Base-by-base conservation (phyloP, 2,113 vertebrate genomes). In the Ophiodon elongatus region DNA sequence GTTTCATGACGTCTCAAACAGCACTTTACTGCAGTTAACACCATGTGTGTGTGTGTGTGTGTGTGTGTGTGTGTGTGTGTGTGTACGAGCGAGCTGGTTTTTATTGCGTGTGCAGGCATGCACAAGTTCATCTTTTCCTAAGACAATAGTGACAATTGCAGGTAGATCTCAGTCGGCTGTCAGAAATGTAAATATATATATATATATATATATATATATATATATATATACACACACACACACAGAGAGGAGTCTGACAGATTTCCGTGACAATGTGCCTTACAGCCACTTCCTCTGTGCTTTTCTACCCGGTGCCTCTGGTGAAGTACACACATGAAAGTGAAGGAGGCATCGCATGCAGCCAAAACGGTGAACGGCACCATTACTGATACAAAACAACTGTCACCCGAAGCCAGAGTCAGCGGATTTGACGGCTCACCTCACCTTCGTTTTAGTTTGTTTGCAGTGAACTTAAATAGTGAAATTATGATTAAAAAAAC, bases 261-360 rank as follows among this genome's bases (percentile, higher is more conserved):
- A 84, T 89, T 88, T 82, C 91, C 78, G 79, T 89, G 92, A 91
- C 92, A 89, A 83, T 85, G 85, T 82, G 85, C 86, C 85, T 92
- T 57, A 84, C 74, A 89, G 89, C 77, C 77, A 78, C 85, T 84
- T 91, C 85, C 84, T 82, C 71, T 23, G 39, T 85, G 79, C 76
- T 82, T 86, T 88, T 80, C 83, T 64, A 85, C 76, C 71, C 52
- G 57, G 43, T 29, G 90, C 90, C 89, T 92, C 84, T 85, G 85
- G 92, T 94, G 91, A 90, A 92, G 88, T 72, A 60, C 76, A 79
- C 88, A 82, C 87, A 89, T 93, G 83, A 93, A 93, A 92, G 92
- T 33, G 73, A 57, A 66, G 64, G 76, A 84, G 85, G 77, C 85
- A 66, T 85, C 14, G 88, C 84, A 82, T 76, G 76, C 65, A 82